A percentile compares a stretch with the other conserved stretches of the same genome.
These are phyloP conservation scores for Sesamia nonagrioides DNA, from an alignment of 1,140 invertebrate genomes.

Conservation along the genomic window DNA sequence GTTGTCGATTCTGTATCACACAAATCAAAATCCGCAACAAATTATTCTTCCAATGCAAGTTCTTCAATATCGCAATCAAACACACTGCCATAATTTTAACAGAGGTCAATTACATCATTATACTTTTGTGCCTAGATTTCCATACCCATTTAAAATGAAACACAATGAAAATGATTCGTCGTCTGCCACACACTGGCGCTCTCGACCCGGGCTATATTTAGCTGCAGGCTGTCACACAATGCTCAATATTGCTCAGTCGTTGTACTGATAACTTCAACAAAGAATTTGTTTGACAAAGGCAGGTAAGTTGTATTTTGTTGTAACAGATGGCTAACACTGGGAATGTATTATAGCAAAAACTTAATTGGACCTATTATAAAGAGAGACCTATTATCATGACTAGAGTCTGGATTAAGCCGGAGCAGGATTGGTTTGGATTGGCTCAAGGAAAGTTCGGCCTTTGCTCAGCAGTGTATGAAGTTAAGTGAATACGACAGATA, in stretches of 20 bases:
- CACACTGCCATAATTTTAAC: background rate
- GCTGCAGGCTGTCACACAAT: background rate
- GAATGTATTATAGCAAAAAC: background rate
- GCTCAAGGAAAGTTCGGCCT: too few relatives aligned
- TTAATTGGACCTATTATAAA: background rate
- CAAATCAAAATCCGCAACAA: too few relatives aligned
- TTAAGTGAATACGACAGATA: too few relatives aligned
- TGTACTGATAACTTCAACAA: constrained; percentile 17
- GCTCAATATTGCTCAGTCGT: constrained; percentile 5
- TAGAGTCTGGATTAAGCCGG: too few relatives aligned
- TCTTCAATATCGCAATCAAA: background rate
- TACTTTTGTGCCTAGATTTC: background rate
- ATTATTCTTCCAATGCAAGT: too few relatives aligned
- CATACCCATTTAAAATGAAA: constrained; percentile 7
- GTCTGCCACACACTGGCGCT: background rate
- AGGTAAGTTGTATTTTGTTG: constrained; percentile 1
- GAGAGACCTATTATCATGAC: too few relatives aligned
- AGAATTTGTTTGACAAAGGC: background rate
- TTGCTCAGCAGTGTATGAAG: too few relatives aligned
- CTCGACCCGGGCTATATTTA: constrained; percentile 20
- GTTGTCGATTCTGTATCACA: too few relatives aligned
- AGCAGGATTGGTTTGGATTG: too few relatives aligned
- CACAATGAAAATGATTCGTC: constrained; percentile 7
- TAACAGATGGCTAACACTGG: background rate
- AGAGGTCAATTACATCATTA: background rate